phyloP scores from a whole-genome alignment of 2,797 vertebrate genomes.

The Xenopus petersii region DNA sequence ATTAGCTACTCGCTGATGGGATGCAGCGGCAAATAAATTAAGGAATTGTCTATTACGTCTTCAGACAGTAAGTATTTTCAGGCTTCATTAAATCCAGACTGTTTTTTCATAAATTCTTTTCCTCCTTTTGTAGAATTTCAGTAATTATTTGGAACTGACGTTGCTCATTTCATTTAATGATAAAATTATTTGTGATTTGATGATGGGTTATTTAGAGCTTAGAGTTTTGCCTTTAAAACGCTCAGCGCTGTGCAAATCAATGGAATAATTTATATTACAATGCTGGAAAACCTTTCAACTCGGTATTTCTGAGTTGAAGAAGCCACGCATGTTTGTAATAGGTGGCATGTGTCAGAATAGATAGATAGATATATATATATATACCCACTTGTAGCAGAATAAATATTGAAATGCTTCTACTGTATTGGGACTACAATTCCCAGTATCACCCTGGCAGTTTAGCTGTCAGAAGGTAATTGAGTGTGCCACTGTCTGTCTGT shows the following conservation, averaged over 20 bases:
- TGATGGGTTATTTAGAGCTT: background rate
- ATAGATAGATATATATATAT: too few relatives aligned
- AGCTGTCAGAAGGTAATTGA: too few relatives aligned
- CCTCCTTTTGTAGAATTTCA: constrained; percentile 4
- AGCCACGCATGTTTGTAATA: too few relatives aligned
- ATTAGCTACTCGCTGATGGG: constrained; percentile 13
- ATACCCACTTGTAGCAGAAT: too few relatives aligned
- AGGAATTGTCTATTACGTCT: constrained; percentile 7
- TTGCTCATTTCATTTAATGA: constrained; percentile 24
- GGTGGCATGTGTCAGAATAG: too few relatives aligned
- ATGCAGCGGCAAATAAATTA: constrained; percentile 25
- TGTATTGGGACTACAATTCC: too few relatives aligned
- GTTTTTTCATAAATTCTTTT: background rate
- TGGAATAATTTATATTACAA: too few relatives aligned
- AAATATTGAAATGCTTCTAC: too few relatives aligned
- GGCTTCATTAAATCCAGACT: constrained; percentile 33
- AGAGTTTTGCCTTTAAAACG: background rate
- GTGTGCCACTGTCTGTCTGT: too few relatives aligned
- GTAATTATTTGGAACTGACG: constrained; percentile 27
- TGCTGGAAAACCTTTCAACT: background rate
- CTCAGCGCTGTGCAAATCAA: too few relatives aligned
- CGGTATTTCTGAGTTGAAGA: too few relatives aligned
- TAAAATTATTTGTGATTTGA: constrained; percentile 24
- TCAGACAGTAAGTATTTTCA: constrained; percentile 34
- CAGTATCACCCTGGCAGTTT: too few relatives aligned